A percentile compares a stretch with the other conserved stretches of the same genome.
phyloP scores from a whole-genome alignment of 2,113 vertebrate species.

The Oriolus oriolus region DNA sequence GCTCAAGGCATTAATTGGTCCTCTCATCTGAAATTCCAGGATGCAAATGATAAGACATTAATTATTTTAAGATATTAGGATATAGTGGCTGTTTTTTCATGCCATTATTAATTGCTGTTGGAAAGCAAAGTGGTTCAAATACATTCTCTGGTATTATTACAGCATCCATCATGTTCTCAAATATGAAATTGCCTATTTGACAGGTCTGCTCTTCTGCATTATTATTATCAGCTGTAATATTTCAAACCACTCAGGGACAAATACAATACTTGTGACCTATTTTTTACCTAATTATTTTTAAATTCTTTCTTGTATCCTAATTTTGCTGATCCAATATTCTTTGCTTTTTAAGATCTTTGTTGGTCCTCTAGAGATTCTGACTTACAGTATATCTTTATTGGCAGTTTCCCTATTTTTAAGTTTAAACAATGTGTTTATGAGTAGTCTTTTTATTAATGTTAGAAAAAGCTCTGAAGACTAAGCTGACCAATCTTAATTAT shows the following conservation, averaged over 20 bases:
- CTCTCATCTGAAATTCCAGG: not conserved
- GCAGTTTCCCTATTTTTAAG: not conserved
- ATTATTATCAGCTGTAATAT: not conserved
- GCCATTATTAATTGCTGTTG: not conserved
- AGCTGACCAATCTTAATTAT: not conserved
- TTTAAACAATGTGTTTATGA: not conserved
- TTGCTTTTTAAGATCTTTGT: not conserved
- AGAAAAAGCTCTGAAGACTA: not conserved
- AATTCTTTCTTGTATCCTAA: not conserved
- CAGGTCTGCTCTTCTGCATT: not conserved
- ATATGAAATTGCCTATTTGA: not conserved
- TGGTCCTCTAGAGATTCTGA: not conserved
- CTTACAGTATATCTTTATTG: not conserved
- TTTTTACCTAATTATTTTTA: not conserved
- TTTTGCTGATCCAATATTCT: not conserved
- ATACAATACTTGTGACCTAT: not conserved
- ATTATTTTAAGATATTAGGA: not conserved
- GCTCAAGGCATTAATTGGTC: not conserved
- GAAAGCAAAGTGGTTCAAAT: not conserved
- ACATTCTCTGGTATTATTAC: not conserved
- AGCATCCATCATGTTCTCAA: not conserved
- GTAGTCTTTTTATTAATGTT: not conserved
- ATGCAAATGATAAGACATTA: not conserved
- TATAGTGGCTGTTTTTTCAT: not conserved
- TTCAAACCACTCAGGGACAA: not conserved